phyloP scores from a whole-genome alignment of 2,888 invertebrate species.

The Dorcus parallelipipedus region DNA sequence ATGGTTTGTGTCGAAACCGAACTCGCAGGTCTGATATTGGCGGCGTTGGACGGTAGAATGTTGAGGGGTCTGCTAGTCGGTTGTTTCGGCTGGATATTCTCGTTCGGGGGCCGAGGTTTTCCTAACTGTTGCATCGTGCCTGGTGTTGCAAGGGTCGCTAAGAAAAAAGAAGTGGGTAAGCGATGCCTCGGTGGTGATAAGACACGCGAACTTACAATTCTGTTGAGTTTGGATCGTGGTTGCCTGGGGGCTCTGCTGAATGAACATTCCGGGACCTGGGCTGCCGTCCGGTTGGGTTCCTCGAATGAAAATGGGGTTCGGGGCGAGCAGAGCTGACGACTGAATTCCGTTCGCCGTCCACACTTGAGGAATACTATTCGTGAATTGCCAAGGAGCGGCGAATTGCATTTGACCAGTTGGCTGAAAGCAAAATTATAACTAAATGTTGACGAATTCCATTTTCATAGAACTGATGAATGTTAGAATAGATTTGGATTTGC shows the following conservation, averaged over 20 bases:
- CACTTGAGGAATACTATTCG: constrained; percentile 55
- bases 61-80: constrained; percentile 47
- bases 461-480: background rate
- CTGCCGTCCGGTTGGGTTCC: constrained; percentile 73
- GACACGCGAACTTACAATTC: constrained; percentile 57
- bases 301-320: constrained; percentile 79
- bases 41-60: constrained; percentile 53
- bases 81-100: constrained; percentile 55
- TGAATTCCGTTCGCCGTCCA: constrained; percentile 68
- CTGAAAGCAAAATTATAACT: constrained; percentile 37
- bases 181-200: constrained; percentile 7
- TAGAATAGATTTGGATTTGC: background rate
- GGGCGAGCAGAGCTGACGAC: constrained; percentile 66
- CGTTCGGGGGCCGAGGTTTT: constrained; percentile 54
- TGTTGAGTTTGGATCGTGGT: constrained; percentile 61
- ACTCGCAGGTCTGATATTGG: constrained; percentile 69
- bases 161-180: constrained; percentile 14
- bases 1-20: constrained; percentile 83
- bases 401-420: constrained; percentile 74
- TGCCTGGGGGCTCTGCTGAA: constrained; percentile 73
- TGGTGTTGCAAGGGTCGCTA: constrained; percentile 45
- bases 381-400: constrained; percentile 70
- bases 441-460: background rate
- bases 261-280: constrained; percentile 72
- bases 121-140: constrained; percentile 51